Percentiles rank a stretch among this genome's conserved stretches.
These are phyloP conservation scores for Panopea generosa DNA, from an alignment of 2,888 invertebrate genomes.

Conservation along the genomic window DNA sequence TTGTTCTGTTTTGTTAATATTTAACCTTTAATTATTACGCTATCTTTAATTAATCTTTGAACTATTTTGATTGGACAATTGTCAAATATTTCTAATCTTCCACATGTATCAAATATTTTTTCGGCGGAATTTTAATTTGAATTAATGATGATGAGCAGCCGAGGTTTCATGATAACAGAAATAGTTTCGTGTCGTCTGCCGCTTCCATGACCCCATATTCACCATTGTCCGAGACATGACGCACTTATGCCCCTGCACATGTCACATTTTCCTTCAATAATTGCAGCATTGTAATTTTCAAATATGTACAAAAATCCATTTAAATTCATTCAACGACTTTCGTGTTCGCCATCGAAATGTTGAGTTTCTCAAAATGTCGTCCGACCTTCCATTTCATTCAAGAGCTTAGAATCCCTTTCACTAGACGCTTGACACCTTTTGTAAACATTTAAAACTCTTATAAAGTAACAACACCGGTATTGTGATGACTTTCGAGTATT, in stretches of 20 bases:
- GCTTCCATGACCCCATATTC: background rate
- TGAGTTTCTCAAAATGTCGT: constrained; percentile 33
- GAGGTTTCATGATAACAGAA: background rate
- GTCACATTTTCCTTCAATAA: constrained; percentile 29
- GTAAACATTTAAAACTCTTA: constrained; percentile 55
- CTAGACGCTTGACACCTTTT: constrained; percentile 62
- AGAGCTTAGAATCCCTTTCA: constrained; percentile 12
- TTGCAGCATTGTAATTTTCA: constrained; percentile 25
- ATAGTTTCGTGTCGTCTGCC: constrained; percentile 1
- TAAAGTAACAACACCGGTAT: constrained; percentile 28
- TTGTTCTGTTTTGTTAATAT: no score
- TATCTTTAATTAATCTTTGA: no score
- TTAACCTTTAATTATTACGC: no score
- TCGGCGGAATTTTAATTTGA: no score
- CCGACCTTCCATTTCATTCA: constrained; percentile 35
- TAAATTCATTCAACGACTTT: constrained; percentile 27
- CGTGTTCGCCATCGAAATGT: constrained; percentile 17
- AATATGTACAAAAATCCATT: constrained; percentile 38
- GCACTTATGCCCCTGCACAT: constrained; percentile 20
- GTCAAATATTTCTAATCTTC: no score
- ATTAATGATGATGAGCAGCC: no score
- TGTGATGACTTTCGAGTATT: constrained; percentile 40
- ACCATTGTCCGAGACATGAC: constrained; percentile 1
- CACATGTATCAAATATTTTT: no score
- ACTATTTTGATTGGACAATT: no score